phyloP scores from a whole-genome alignment of 2,797 vertebrate species.

The Microtus californicus region DNA sequence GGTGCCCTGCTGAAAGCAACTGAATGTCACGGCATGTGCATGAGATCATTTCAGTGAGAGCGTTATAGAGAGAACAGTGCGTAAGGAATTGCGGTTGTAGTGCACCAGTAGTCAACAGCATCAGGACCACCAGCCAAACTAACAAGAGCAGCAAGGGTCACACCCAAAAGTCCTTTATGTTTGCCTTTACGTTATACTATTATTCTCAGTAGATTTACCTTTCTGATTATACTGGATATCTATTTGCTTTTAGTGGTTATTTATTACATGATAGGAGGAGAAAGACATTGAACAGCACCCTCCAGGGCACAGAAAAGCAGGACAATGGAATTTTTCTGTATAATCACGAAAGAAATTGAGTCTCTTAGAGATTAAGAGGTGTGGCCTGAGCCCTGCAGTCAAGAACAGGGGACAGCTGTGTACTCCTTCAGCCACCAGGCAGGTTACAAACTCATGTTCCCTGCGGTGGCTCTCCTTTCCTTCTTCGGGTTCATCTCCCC shows the following conservation, averaged over 20 bases:
- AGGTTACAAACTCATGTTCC: background rate
- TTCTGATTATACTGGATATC: background rate
- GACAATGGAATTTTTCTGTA: background rate
- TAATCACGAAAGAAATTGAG: background rate
- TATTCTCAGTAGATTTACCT: conserved; percentile 40
- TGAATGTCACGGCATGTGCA: background rate
- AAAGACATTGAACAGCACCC: background rate
- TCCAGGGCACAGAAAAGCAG: conserved; percentile 1
- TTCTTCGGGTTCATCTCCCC: background rate
- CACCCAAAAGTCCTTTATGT: background rate
- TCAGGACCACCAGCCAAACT: background rate
- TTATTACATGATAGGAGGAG: background rate
- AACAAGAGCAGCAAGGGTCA: background rate
- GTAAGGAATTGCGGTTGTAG: background rate
- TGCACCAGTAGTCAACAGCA: background rate
- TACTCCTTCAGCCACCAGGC: too few relatives aligned
- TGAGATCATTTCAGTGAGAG: conserved; percentile 12
- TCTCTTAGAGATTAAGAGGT: background rate
- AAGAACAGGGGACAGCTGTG: background rate
- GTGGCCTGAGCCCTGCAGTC: background rate
- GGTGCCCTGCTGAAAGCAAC: background rate
- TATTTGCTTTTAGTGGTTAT: conserved; percentile 2
- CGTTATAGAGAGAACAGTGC: background rate
- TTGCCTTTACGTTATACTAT: conserved; percentile 20
- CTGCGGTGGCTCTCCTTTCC: background rate